Conservation (phyloP, 1,140 invertebrate species). For the Protaetia brevitarsis region DNA sequence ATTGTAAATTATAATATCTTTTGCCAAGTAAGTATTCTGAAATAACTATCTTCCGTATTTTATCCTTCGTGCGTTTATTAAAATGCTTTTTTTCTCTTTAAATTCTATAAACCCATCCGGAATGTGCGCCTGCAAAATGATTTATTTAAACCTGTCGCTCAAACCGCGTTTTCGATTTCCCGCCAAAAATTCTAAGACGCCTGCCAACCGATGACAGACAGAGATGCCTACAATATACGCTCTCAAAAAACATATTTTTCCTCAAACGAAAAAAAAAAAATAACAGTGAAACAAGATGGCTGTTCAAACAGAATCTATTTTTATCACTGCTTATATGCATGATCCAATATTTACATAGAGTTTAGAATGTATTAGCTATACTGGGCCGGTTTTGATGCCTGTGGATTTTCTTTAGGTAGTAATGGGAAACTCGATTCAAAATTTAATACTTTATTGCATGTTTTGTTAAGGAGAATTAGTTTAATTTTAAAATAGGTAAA, state of each 20-base stretch:
- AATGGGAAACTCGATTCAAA: constrained; percentile 14
- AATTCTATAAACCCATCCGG: too few relatives aligned
- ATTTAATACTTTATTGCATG: too few relatives aligned
- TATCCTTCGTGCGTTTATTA: too few relatives aligned
- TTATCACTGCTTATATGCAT: constrained; percentile 36
- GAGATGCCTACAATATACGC: neutral
- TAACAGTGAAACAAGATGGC: constrained; percentile 46
- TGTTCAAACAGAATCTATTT: constrained; percentile 45
- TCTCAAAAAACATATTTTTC: neutral
- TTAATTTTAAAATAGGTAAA: too few relatives aligned
- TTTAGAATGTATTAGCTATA: neutral
- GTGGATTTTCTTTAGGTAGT: neutral
- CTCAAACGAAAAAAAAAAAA: constrained; percentile 30
- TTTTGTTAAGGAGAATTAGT: too few relatives aligned
- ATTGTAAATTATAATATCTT: too few relatives aligned
- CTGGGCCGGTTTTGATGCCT: neutral
- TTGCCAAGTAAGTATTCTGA: too few relatives aligned
- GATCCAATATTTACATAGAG: constrained; percentile 30
- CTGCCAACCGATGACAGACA: neutral
- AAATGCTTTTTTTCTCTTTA: too few relatives aligned
- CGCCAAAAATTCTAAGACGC: neutral
- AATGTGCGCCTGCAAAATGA: too few relatives aligned
- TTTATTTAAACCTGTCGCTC: too few relatives aligned
- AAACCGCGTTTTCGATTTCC: neutral
- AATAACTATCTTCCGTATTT: too few relatives aligned